These are phyloP conservation scores for Xenus cinereus DNA, from an alignment of 2,113 vertebrate genomes.

Conservation along the genomic window DNA sequence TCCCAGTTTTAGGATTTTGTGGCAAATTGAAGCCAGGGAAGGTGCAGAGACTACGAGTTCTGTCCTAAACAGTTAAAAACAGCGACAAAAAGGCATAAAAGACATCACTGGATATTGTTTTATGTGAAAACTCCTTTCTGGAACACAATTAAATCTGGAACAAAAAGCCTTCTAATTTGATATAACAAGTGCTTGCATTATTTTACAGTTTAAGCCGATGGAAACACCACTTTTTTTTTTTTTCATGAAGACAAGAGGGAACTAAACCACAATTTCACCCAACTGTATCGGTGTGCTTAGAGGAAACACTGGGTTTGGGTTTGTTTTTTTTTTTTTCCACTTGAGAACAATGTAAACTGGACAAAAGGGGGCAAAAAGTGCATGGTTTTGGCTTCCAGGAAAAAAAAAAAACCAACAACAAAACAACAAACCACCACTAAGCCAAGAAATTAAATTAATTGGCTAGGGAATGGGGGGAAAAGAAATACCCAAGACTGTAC, in stretches of 20 bases:
- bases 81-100: neutral
- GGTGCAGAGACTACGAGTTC: neutral
- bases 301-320: neutral
- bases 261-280: neutral
- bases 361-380: neutral
- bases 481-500: neutral
- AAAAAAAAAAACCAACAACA: neutral
- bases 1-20: neutral
- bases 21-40: neutral
- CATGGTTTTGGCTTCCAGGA: constrained; percentile 13
- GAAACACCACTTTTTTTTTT: neutral
- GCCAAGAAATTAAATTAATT: neutral
- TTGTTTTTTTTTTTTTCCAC: neutral
- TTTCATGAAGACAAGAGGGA: neutral
- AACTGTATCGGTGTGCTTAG: neutral
- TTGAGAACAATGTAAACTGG: neutral
- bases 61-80: neutral
- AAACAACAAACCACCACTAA: neutral
- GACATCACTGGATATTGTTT: neutral
- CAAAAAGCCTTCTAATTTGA: neutral
- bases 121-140: neutral
- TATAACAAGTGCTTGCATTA: neutral
- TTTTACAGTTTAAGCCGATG: neutral
- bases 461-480: neutral
- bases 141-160: no score